Conservation (phyloP, 2,113 vertebrate species). For the Vidua chalybeata region DNA sequence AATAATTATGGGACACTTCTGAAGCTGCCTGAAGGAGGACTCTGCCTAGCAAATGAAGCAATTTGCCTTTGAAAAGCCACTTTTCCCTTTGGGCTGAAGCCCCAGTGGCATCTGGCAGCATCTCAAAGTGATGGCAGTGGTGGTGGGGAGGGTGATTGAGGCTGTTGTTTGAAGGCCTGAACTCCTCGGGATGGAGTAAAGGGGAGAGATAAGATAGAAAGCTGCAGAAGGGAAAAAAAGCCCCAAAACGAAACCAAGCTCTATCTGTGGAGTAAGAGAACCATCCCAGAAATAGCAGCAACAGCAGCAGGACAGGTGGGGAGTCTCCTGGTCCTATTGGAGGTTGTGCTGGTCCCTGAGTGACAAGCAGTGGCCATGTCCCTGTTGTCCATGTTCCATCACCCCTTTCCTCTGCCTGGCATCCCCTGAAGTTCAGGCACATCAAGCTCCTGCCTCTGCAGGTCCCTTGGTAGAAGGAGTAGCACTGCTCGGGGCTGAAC, state of each 20-base stretch:
- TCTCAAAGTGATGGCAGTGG: fast-evolving
- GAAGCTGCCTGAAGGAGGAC: neutral
- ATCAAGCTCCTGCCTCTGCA: neutral
- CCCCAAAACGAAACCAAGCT: neutral
- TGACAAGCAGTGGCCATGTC: neutral
- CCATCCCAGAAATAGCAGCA: neutral
- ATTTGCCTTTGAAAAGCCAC: neutral
- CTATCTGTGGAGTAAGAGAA: neutral
- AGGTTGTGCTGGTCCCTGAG: neutral
- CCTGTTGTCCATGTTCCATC: neutral
- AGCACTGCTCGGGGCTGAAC: neutral
- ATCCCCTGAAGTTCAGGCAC: neutral
- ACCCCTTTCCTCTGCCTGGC: neutral
- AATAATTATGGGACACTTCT: neutral
- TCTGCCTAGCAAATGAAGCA: neutral
- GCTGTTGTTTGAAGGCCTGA: neutral
- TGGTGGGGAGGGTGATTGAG: neutral
- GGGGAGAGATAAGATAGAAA: neutral
- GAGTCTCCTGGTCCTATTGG: neutral
- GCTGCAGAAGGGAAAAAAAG: neutral
- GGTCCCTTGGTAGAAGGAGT: neutral
- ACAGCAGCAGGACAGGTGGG: neutral
- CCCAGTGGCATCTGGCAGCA: neutral
- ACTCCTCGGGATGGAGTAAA: neutral
- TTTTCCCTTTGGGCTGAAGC: neutral